Evolutionary conservation across 2,797 vertebrate species (phyloP), one percentile per base, ranked within the genome.

Genomic region (Pseudotriccus pelzelni): DNA sequence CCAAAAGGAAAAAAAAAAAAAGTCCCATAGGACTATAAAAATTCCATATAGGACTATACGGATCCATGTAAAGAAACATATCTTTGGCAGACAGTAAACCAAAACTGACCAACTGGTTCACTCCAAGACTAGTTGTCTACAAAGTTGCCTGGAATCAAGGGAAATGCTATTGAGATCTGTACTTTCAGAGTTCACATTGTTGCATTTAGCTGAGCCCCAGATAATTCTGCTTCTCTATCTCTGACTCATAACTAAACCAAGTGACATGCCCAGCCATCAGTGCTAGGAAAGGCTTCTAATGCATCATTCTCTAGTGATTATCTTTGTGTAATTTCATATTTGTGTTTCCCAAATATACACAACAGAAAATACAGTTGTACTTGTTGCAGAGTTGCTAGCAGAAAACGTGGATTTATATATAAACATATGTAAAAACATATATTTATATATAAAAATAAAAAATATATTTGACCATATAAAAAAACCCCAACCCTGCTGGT

Each of bases 401-500:
- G 60, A 87, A 95, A 89, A 47, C 5, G 70, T 53, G 81, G 75
- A 95, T 96, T 97, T 89, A 91, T 36, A 34, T 20, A 27, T 36
- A 66, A 25, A 34, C 77, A 46, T 18, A 46, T 18, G 41, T 17
- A 43, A 43, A 43, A 18, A 43, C 18, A 43, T 18, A 43, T 43
- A 43, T 43, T 43, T 43, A 17, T 43, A 43, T 43, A 41, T 12
- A 30, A 41, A n/a, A 8, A 46, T 14, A 41, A 60, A 39, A 41
- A 14, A 62, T 32, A 11, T n/a, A 58, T 44, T 67, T 60, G 10
- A 39, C 14, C 25, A 32, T 9, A 20, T 22, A 25, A 39, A 52
- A 44, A 23, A 21, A 2, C 11, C 22, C 6, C 13, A 32, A 32
- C 46, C 39, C 28, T 63, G 36, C 63, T 60, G 55, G 62, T 95